A percentile compares a stretch with the other conserved stretches of the same genome.
Evolutionary conservation across 2,113 vertebrate genomes (phyloP).

Genomic region (Eulemur macaco): DNA sequence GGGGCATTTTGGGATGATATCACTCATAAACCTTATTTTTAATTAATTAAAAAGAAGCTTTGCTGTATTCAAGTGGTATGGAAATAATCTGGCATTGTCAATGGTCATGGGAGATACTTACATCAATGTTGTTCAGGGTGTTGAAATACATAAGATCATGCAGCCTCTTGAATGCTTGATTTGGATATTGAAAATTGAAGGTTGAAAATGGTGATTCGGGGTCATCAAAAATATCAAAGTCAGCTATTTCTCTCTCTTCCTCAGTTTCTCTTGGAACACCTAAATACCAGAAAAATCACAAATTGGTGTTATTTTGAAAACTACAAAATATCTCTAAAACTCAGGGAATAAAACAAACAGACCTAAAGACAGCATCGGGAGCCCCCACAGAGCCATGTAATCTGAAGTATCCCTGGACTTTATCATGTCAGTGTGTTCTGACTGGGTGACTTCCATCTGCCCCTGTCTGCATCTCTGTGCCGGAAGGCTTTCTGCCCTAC

Average conservation of each 20-base stretch:
- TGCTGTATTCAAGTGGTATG: background rate
- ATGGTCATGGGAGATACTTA: conserved; percentile 74
- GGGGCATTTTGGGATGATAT: background rate
- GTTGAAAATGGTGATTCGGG: conserved; percentile 94
- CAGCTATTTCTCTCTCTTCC: conserved; percentile 93
- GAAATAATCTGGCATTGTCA: background rate
- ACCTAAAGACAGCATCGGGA: background rate
- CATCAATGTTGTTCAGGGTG: conserved; percentile 96
- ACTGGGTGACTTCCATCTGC: background rate
- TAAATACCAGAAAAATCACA: conserved; percentile 74
- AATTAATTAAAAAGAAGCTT: background rate
- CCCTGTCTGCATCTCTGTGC: background rate
- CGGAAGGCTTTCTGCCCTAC: background rate
- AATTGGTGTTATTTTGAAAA: background rate
- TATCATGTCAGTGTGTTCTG: background rate
- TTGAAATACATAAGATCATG: conserved; percentile 99
- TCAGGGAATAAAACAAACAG: background rate
- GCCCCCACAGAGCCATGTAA: background rate
- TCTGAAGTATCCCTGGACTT: background rate
- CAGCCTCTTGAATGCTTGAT: conserved; percentile 92
- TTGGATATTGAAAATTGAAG: conserved; percentile 97
- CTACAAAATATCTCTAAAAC: background rate
- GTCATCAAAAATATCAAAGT: conserved; percentile 99
- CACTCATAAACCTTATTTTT: background rate
- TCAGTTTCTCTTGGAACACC: conserved; percentile 93